Base-by-base conservation (phyloP, 64 coral and sea anemone species). In the Stichodactyla mertensii region DNA sequence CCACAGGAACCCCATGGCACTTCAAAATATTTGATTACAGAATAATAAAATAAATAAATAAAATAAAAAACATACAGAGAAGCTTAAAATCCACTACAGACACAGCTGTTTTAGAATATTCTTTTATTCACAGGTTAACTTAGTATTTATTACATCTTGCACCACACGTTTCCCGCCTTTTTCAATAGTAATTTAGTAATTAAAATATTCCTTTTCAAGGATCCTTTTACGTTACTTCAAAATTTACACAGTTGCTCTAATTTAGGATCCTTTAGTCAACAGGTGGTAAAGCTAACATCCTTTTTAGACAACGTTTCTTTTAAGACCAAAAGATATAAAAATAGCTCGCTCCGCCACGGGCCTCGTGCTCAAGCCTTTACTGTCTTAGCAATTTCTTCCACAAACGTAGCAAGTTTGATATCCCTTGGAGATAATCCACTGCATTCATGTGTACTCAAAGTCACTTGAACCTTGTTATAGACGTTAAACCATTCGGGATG, bases 401-500 rank as follows among this genome's bases (percentile, higher is more conserved):
- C 95, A 45, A 98, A 98, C 53, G 91, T 92, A 54, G 96, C 96
- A 14, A 98, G 82, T 54, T 98, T 90, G 19, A 98, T 62, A 85
- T 98, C 93, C 45, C 91, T 95, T n/a, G 90, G 87, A 22, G 97
- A 99, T 28, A 99, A 55, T 10, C 97, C 97, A 55, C 82, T 88
- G 77, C 97, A 99, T 58, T 94, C 93, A 69, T 99, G 97, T 77
- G 97, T 99, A 52, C 90, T 92, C 9, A 95, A 88, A 5, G 97
- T 99, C 14, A 99, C 94, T 83, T 99, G 97, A 31, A 99, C 97
- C 45, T 99, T 99, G 77, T 99, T 99, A 77, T 99, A 99, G 20
- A 99, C 97, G 57, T 99, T 99, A 81, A 95, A 99, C 97, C 97
- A 99, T 80, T 99, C 97, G 7, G 97, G 97, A 51, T 99, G 97